Evolutionary conservation across 2,888 invertebrate genomes (phyloP).

Genomic region (Pammene fasciana): DNA sequence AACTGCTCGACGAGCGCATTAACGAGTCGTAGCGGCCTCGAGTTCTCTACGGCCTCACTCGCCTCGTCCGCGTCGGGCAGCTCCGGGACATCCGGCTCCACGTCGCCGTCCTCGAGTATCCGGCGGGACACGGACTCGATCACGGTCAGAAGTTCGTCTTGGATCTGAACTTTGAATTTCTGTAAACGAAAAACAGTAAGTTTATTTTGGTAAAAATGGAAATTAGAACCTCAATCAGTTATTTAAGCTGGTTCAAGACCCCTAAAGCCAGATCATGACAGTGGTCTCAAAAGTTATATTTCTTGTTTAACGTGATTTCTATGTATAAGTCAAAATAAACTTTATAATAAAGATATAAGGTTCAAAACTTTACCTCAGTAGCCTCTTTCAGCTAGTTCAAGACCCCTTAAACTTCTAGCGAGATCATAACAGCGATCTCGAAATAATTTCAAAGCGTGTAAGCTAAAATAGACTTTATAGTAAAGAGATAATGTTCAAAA

Average conservation of each 20-base stretch:
- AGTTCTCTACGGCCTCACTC: conserved; percentile 60
- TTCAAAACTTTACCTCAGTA: conserved; percentile 84
- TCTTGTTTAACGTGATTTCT: too few species aligned
- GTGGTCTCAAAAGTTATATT: too few species aligned
- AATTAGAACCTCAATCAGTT: too few species aligned
- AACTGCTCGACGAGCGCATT: conserved; percentile 70
- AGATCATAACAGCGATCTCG: too few species aligned
- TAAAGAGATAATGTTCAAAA: not conserved
- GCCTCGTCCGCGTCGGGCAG: conserved; percentile 14
- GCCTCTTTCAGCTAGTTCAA: conserved; percentile 93
- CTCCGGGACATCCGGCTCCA: conserved; percentile 48
- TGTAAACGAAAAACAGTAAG: conserved; percentile 62
- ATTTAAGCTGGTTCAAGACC: too few species aligned
- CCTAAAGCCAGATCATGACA: too few species aligned
- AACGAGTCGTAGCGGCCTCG: conserved; percentile 66
- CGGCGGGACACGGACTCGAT: conserved; percentile 91
- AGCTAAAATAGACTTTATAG: conserved; percentile 51
- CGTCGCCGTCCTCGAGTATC: conserved; percentile 84
- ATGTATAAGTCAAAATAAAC: not conserved
- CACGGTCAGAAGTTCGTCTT: conserved; percentile 90
- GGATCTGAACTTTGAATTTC: conserved; percentile 92
- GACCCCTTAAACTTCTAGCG: conserved; percentile 93
- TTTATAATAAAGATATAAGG: not conserved
- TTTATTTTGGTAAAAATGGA: too few species aligned
- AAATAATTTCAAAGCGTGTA: conserved; percentile 60